Evolutionary conservation across 2,888 invertebrate genomes (phyloP), one percentile per base, ranked within the genome.

Genomic region (Pristionchus japonicus): DNA sequence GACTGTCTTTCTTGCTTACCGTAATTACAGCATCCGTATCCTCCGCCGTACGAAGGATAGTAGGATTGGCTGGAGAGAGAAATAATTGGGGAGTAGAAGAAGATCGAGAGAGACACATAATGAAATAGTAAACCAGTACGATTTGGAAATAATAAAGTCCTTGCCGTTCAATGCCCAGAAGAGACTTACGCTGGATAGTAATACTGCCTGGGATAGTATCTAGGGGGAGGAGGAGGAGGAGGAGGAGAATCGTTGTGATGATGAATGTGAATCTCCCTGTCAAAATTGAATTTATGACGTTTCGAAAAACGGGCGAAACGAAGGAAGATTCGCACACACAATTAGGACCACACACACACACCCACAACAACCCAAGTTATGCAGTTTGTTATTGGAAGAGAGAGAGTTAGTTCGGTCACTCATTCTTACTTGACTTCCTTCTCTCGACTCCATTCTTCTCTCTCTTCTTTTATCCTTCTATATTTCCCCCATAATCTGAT

Each of bases 181-280:
- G n/a, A n/a, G n/a, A 47, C 77, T 77, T 34, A 77, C 77, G 43
- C 9, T 15, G 43, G 77, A 77, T 77, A 77, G 77, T 77, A 77
- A 47, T 77, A 77, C 20, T 77, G 77, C 27, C 40, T 23, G 27
- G 40, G n/a, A 20, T 31, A 40, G 64, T 67, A 67, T 74, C 37
- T 37, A 34, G 67, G 67, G 9, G 74, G 74, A 74, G 74, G 74
- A 40, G 70, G 70, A 70, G 31, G 34, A 61, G 70, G 70, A n/a
- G 37, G 37, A 40, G 74, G 77, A 43, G 40, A 23, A 13, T 77
- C 77, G 43, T 77, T 40, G 27, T 77, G 77, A 27, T 77, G 43
- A 77, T 77, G 77, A 13, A 77, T 77, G 77, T 77, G 77, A 43
- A 77, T 77, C 47, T 77, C 77, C 43, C 77, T 77, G 77, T 27